Evolutionary conservation across 1,140 invertebrate species (phyloP).

Genomic region (Portunus trituberculatus): DNA sequence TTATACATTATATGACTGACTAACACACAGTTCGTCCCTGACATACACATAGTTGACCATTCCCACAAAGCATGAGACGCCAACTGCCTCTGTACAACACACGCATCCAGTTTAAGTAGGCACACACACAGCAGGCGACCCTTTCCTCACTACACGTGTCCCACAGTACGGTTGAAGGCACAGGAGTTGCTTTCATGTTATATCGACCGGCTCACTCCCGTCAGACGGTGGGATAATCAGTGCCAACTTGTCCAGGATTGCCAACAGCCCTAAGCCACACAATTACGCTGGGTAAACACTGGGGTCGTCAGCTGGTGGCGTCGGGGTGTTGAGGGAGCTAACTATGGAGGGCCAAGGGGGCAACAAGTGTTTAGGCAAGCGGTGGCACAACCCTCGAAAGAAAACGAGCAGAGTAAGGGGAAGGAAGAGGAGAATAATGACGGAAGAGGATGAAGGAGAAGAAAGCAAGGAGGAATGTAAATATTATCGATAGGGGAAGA

Average conservation of each 20-base stretch:
- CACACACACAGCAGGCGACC: background rate
- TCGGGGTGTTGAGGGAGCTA: conserved; percentile 23
- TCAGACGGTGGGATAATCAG: background rate
- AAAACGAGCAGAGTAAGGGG: no score
- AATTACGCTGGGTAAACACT: conserved; percentile 50
- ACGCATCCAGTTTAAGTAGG: background rate
- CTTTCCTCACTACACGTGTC: background rate
- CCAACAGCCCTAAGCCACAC: background rate
- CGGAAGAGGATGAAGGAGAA: background rate
- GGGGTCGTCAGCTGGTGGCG: conserved; percentile 42
- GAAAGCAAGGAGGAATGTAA: background rate
- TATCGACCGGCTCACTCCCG: background rate
- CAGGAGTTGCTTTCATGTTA: background rate
- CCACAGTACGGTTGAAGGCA: background rate
- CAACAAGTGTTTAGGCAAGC: conserved; percentile 39
- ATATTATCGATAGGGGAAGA: no score
- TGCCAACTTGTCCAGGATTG: conserved; percentile 7
- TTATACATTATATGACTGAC: no score
- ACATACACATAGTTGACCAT: no score
- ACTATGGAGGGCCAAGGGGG: background rate
- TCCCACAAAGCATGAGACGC: no score
- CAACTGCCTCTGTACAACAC: background rate
- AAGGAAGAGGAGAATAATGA: background rate
- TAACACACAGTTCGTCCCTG: no score
- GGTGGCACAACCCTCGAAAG: no score